Evolutionary conservation across 1,140 invertebrate genomes (phyloP).

Genomic region (Drosophila malerkotliana): DNA sequence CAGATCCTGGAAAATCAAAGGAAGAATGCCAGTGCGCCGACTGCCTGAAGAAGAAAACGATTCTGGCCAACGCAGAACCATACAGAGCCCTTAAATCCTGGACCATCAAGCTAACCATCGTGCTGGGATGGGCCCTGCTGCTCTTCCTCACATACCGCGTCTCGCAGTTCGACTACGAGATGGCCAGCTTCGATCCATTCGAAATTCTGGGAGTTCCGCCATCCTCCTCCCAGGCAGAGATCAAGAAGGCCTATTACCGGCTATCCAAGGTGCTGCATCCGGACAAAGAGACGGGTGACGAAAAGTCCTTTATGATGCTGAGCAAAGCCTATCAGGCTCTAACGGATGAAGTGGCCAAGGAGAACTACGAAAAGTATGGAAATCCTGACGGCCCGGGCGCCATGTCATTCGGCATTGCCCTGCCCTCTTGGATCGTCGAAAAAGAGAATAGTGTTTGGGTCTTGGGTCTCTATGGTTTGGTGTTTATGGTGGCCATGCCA

Average conservation of each 20-base stretch:
- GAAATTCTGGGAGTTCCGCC: constrained; percentile 96
- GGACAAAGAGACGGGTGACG: constrained; percentile 98
- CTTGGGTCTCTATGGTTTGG: constrained; percentile 96
- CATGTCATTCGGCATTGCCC: constrained; percentile 99
- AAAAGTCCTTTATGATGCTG: constrained; percentile 98
- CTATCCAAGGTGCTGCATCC: constrained; percentile 97
- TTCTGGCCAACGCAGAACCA: constrained; percentile 92
- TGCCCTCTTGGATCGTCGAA: constrained; percentile 99
- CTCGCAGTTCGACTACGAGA: constrained; percentile 98
- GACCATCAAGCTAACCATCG: constrained; percentile 87
- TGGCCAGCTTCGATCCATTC: constrained; percentile 99
- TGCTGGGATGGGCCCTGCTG: constrained; percentile 95
- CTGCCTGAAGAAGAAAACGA: constrained; percentile 93
- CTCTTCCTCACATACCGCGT: constrained; percentile 97
- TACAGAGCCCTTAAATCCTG: constrained; percentile 92
- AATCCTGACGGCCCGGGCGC: constrained; percentile 99
- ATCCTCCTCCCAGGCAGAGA: constrained; percentile 92
- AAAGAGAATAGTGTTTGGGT: constrained; percentile 99
- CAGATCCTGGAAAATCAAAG: constrained; percentile 90
- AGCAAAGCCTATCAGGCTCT: constrained; percentile 97
- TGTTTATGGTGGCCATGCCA: constrained; percentile 99
- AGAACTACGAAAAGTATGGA: constrained; percentile 99
- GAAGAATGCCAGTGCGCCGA: constrained; percentile 94
- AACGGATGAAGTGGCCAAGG: constrained; percentile 97
- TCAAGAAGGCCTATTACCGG: constrained; percentile 98